phyloP scores from a whole-genome alignment of 2,113 vertebrate genomes.

The Mastomys coucha region DNA sequence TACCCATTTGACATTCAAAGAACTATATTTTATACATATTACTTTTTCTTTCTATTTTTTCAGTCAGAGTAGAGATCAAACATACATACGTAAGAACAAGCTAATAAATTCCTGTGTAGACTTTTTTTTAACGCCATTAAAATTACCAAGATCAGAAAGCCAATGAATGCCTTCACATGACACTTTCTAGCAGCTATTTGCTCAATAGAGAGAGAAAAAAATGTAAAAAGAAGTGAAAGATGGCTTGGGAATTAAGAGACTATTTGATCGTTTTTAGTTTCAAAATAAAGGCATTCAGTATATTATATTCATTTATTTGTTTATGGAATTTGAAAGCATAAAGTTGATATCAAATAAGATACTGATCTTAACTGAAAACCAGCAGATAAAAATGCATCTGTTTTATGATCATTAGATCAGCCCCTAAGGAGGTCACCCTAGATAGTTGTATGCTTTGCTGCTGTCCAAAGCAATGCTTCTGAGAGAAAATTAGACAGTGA shows the following conservation, averaged over 20 bases:
- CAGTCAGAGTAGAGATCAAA: constrained; percentile 87
- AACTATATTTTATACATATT: constrained; percentile 77
- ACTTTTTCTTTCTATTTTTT: constrained; percentile 76
- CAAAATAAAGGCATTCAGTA: constrained; percentile 77
- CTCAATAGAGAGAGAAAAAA: constrained; percentile 79
- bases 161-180: constrained; percentile 87
- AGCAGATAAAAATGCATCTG: background rate
- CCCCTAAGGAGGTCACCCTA: background rate
- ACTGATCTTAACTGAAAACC: constrained; percentile 37
- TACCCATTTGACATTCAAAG: constrained; percentile 86
- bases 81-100: constrained; percentile 79
- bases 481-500: background rate
- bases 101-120: constrained; percentile 88
- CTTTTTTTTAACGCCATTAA: constrained; percentile 87
- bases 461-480: background rate
- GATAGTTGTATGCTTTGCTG: background rate
- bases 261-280: constrained; percentile 85
- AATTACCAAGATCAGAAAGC: constrained; percentile 86
- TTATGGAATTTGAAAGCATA: constrained; percentile 67
- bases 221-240: constrained; percentile 79
- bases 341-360: constrained; percentile 36
- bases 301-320: constrained; percentile 81
- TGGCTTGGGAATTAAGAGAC: constrained; percentile 80
- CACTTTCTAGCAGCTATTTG: constrained; percentile 84
- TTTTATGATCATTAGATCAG: constrained; percentile 15